Evolutionary conservation across 2,888 invertebrate genomes (phyloP), one percentile per base, ranked within the genome.

Genomic region (Anthrax anthrax): DNA sequence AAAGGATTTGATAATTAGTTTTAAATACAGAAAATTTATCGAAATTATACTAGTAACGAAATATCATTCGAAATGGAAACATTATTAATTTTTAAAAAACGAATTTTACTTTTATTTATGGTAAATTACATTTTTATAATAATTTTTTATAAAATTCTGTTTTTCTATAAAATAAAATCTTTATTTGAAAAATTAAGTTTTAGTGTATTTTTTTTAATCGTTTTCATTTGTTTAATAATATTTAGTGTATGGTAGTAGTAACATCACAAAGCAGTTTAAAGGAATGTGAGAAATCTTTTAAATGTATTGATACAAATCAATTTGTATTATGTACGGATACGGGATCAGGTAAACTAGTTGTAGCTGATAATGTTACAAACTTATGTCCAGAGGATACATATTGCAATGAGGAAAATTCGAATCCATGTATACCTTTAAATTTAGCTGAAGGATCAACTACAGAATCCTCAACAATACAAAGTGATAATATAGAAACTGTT

Each of bases 291-390:
- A 72, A 67, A 60, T 61, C 70, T 40, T 73, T 73, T 55, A 64
- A 69, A 52, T 74, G 74, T 52, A 56, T 69, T 39, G 69, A 71
- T 55, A 60, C 68, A 47, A 70, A 71, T 43, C 70, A 70, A 58
- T 74, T 73, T 53, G 66, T 69, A 60, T 70, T 72, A 56, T 74
- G 74, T 55, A 70, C 72, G 37, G 70, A 72, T 53, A 57, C 70
- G 37, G 72, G 71, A 18, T 62, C 60, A 34, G 70, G 70, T 38
- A 53, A 68, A 13, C 70, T 70, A 12, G 61, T 59, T 39, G 69
- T 72, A 3, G 61, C 71, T 14, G 71, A 70, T 44, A 62, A 67
- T 51, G 64, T 67, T 51, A 47, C 67, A 5, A 65, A 71, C 53
- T 61, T 59, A 8, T 72, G 72, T 53, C 71, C 71, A 13, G 56